These are phyloP conservation scores for Paracanthobrama guichenoti DNA, from an alignment of 2,113 vertebrate species.

Conservation along the genomic window DNA sequence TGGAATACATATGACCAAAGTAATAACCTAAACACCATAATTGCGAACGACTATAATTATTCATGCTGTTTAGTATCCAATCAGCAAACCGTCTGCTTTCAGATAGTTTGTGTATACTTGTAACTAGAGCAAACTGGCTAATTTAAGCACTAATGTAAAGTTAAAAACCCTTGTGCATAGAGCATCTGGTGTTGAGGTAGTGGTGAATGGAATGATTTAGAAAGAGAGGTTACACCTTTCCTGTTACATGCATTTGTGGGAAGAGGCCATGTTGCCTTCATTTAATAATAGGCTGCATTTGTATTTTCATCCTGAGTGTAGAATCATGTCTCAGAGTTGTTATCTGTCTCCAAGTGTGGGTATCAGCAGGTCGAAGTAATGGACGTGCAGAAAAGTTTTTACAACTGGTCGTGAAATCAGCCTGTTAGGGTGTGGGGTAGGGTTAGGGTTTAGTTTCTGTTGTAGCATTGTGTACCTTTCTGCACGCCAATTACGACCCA, in stretches of 20 bases:
- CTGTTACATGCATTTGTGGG: constrained; percentile 11
- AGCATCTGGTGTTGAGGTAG: constrained; percentile 16
- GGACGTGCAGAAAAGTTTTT: too few relatives aligned
- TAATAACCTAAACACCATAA: background rate
- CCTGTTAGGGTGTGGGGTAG: too few relatives aligned
- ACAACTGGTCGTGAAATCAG: too few relatives aligned
- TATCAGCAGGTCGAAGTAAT: too few relatives aligned
- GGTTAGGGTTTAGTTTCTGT: too few relatives aligned
- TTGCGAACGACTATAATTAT: background rate
- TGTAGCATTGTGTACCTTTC: too few relatives aligned
- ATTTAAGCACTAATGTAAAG: constrained; percentile 20
- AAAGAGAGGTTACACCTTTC: constrained; percentile 2
- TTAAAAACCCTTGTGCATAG: constrained; percentile 1
- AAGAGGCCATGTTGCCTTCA: constrained; percentile 6
- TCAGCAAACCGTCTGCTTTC: constrained; percentile 8
- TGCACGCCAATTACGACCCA: too few relatives aligned
- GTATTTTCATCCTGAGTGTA: background rate
- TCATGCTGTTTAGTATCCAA: constrained; percentile 25
- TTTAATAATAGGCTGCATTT: background rate
- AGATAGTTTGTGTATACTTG: constrained; percentile 40
- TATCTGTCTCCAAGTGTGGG: too few relatives aligned
- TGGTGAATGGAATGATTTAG: background rate
- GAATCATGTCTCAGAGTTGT: background rate
- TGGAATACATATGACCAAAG: background rate
- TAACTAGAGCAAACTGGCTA: constrained; percentile 40